Conservation (phyloP, 2,888 invertebrate species). For the Ochropleura plecta region DNA sequence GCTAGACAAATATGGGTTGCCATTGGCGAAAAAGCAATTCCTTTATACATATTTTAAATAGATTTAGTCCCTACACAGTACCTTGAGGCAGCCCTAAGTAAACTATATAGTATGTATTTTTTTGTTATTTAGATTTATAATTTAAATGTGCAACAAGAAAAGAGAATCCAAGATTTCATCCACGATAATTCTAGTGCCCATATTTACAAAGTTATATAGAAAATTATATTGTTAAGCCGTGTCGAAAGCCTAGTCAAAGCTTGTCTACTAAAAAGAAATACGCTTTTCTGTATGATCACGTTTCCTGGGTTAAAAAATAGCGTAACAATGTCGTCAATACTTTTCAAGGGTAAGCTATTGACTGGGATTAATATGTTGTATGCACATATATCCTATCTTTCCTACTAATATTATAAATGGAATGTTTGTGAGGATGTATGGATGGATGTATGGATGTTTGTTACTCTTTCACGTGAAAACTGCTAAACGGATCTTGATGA, state of each 20-base stretch:
- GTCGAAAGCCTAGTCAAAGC: not conserved
- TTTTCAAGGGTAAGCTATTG: not conserved
- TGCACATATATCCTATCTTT: no score
- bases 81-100: constrained; percentile 10
- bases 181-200: not conserved
- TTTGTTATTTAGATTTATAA: not conserved
- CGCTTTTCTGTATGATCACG: not conserved
- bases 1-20: no score
- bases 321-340: not conserved
- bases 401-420: no score
- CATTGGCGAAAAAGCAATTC: not conserved
- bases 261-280: not conserved
- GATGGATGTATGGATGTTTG: no score
- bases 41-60: not conserved
- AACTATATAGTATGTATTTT: not conserved
- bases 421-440: no score
- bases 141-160: not conserved
- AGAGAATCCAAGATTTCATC: not conserved
- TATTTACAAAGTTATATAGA: not conserved
- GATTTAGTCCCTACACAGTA: not conserved
- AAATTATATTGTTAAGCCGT: not conserved
- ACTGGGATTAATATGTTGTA: no score
- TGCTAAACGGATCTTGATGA: no score
- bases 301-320: not conserved
- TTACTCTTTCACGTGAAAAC: no score